These are phyloP conservation scores for Brenthis ino DNA, from an alignment of 2,888 invertebrate species.

Conservation along the genomic window DNA sequence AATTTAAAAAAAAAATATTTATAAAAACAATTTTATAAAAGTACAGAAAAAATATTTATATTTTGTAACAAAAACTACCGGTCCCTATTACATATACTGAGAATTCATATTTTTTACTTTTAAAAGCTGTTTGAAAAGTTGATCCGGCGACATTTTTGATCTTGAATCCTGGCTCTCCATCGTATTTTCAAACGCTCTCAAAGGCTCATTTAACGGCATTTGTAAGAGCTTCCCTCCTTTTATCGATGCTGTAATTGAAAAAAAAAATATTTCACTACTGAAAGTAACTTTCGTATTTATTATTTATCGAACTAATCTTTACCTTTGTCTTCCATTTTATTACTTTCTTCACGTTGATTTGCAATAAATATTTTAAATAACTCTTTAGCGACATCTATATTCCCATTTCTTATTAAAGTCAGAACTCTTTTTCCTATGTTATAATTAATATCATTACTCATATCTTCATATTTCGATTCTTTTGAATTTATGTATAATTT, in stretches of 20 bases:
- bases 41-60: conserved; percentile 22
- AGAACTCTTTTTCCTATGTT: conserved; percentile 61
- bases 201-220: conserved; percentile 31
- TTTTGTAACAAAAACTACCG: too few species aligned
- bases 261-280: background rate
- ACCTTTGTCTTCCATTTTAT: conserved; percentile 22
- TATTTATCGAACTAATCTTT: background rate
- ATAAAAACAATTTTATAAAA: conserved; percentile 29
- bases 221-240: too few species aligned
- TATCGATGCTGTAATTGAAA: background rate
- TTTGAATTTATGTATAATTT: conserved; percentile 55
- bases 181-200: conserved; percentile 41
- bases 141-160: conserved; percentile 47
- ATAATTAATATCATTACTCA: conserved; percentile 54
- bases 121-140: conserved; percentile 55
- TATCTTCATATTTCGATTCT: conserved; percentile 47
- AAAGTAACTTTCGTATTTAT: too few species aligned
- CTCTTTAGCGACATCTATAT: conserved; percentile 60
- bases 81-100: conserved; percentile 4
- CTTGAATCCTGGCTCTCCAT: conserved; percentile 39
- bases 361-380: conserved; percentile 58
- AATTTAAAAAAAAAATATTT: conserved; percentile 4
- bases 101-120: conserved; percentile 54
- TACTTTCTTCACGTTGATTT: conserved; percentile 43
- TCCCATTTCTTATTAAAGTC: conserved; percentile 57